Evolutionary conservation across 37 sponge, comb jelly and placozoan species (phyloP), one percentile per base, ranked within the genome.

Genomic region (Hexactinellida sp.): DNA sequence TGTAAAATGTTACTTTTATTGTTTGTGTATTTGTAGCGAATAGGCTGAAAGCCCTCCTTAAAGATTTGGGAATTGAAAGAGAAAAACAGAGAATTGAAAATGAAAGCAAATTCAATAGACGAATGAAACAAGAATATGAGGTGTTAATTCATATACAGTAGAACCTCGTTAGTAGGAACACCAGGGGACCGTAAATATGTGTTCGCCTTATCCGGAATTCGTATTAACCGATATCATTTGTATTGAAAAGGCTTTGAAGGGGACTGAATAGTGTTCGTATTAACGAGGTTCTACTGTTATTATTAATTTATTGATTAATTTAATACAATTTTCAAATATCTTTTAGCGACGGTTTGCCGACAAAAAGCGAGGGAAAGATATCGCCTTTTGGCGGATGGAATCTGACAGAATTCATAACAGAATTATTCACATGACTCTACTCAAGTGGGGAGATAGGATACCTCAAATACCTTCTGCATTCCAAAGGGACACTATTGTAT

Each of bases 351-450:
- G 76, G 5, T 63, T 25, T 63, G 76, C 76, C 3, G 76, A 63
- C 13, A 63, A 63, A 7, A 63, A 63, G 76, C 3, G 76, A 63
- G 87, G 89, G 38, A 36, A 38, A 30, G 84, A 91, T 54, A 36
- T 90, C 37, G 92, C 94, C 30, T 39, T 38, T 1, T 94, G 94
- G 94, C 89, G 92, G 24, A 87, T 90, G 36, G 92, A 91, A 30
- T 87, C 94, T 23, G 92, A 94, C 37, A 39, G 55, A 5, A 94
- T 94, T 36, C 89, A 92, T 84, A 92, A 92, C 85, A 87, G 86
- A 63, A 63, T 63, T 63, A 63, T 63, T 63, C 76, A 63, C 76
- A 63, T 63, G 76, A 25, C 76, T 32, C 76, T 63, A 7, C 30
- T 63, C 28, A 63, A 63, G 3, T 63, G 76, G 76, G 5, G 5